phyloP scores from a whole-genome alignment of 2,113 vertebrate genomes.

The Lipotes vexillifer region DNA sequence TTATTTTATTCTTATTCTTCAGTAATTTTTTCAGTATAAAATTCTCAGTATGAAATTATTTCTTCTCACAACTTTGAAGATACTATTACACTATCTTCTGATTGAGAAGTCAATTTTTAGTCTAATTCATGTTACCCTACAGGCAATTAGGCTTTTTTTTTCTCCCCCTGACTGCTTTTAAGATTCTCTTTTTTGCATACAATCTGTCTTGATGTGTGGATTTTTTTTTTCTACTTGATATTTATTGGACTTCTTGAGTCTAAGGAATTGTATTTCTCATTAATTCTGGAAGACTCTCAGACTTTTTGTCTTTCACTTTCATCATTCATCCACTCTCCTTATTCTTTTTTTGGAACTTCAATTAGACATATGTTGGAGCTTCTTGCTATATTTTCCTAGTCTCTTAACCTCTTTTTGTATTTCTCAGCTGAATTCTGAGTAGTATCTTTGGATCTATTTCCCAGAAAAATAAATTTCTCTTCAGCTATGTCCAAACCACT shows the following conservation, averaged over 20 bases:
- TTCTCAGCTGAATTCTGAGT: not conserved
- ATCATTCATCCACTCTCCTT: not conserved
- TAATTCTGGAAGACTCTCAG: not conserved
- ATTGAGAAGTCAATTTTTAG: not conserved
- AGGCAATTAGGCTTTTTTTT: not conserved
- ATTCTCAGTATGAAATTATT: not conserved
- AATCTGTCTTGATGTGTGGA: not conserved
- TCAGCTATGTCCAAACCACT: not conserved
- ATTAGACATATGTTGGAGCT: not conserved
- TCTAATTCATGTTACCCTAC: not conserved
- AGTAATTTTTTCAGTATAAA: not conserved
- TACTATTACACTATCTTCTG: not conserved
- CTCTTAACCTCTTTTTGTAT: not conserved
- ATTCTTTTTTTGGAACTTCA: not conserved
- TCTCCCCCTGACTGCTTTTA: not conserved
- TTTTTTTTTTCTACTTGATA: not conserved
- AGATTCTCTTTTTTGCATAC: not conserved
- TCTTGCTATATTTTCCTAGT: not conserved
- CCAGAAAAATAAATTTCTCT: not conserved
- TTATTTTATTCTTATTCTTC: not conserved
- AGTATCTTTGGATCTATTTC: not conserved
- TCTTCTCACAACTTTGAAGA: not conserved
- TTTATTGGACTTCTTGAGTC: not conserved
- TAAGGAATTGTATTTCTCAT: not conserved
- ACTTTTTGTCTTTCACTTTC: not conserved